Base-by-base conservation (phyloP, 2,888 invertebrate genomes). In the Eulithis prunata region DNA sequence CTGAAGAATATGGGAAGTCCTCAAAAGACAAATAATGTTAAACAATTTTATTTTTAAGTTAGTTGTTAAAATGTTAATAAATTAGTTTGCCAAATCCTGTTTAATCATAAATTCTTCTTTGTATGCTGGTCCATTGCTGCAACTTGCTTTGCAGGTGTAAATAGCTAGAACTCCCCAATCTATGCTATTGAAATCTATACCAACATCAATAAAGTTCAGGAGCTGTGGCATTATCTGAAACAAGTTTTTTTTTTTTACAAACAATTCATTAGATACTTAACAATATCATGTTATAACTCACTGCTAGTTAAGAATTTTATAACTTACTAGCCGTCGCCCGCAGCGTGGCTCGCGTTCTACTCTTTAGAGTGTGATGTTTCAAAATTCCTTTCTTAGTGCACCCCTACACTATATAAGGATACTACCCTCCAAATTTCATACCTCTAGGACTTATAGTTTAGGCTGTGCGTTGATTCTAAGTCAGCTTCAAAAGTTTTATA, bases 91-190 rank as follows among this genome's bases (percentile, higher is more conserved):
- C 76, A 96, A 94, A 90, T 98, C 97, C 91, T 99, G 98, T 90
- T 97, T 98, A 91, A 96, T 96, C 66, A 97, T 82, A 88, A 95
- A 96, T 91, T 99, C 98, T 71, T 91, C 86, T 71, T 95, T 94
- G 86, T 99, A 99, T 8, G 94, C 94, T 8, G 91, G 91, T 12
- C 95, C 94, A 65, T 87, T 78, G 67, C 85, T 85, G 82, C 99
- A 99, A 86, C 96, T 97, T 14, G 94, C 90, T 80, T 94, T 94
- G 83, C 99, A 99, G 0, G 98, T 98, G 85, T 96, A 99, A 32
- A 99, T 88, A 55, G 95, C 95, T 58, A 99, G 85, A 14, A 97
- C 95, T 28, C 99, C 99, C 98, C 98, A 99, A 88, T 99, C 99
- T 56, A 99, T 90, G 77, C 93, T 94, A 67, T 94, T 93, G 3